phyloP scores from a whole-genome alignment of 2,113 vertebrate genomes.

The Misgurnus anguillicaudatus region DNA sequence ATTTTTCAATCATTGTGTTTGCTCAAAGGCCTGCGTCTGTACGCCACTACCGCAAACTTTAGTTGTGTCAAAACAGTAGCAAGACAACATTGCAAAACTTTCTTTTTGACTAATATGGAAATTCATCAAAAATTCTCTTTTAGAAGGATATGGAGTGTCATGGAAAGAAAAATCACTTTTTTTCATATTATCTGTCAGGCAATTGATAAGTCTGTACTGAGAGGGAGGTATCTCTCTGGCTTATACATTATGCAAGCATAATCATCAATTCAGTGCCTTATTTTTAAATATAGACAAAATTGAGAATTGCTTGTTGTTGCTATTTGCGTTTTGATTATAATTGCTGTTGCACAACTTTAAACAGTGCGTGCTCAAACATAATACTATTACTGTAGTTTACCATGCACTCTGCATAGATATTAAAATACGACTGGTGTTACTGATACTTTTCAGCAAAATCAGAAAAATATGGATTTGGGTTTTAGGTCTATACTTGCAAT shows the following conservation, averaged over 20 bases:
- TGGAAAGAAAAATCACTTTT: neutral
- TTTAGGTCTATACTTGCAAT: neutral
- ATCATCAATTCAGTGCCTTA: too few relatives aligned
- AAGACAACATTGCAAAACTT: slow-evolving; percentile 39
- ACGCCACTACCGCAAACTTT: slow-evolving; percentile 74
- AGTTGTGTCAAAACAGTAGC: slow-evolving; percentile 43
- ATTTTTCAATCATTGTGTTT: slow-evolving; percentile 84
- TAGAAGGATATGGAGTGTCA: neutral
- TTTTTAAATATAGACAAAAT: neutral
- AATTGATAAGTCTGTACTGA: neutral
- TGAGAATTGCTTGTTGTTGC: neutral
- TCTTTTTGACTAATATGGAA: neutral
- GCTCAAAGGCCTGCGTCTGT: slow-evolving; percentile 82
- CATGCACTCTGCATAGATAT: neutral
- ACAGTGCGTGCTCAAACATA: neutral
- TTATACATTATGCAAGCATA: too few relatives aligned
- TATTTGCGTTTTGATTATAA: neutral
- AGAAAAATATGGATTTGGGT: too few relatives aligned
- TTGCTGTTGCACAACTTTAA: neutral
- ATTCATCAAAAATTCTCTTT: neutral
- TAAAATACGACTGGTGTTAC: neutral
- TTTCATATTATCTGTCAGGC: neutral
- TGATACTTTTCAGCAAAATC: too few relatives aligned
- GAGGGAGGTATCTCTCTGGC: neutral
- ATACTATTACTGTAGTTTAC: neutral